Base-by-base conservation (phyloP, 1,140 invertebrate genomes). In the Linepithema humile region DNA sequence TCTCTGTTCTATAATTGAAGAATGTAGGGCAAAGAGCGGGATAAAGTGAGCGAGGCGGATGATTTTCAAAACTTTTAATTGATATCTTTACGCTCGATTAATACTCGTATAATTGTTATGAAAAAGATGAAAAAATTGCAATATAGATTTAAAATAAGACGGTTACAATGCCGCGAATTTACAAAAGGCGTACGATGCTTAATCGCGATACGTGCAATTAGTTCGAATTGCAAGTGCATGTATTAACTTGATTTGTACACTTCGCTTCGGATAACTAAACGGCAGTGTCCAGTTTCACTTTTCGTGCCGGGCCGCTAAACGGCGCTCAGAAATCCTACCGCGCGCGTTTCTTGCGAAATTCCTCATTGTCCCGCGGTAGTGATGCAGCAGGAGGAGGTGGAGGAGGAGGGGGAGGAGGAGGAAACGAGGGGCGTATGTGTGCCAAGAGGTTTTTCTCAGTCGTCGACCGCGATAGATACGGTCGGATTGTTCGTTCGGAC, bases 221-320 rank as follows among this genome's bases (percentile, higher is more conserved):
- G n/a, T n/a, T n/a, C n/a, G n/a, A n/a, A n/a, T n/a, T n/a, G n/a
- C n/a, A n/a, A n/a, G n/a, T n/a, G 17, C 15, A 15, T 12, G 9
- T n/a, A 67, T 17, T 67, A 78, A 40, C 40, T 26, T 55, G 4
- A 20, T 65, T 55, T 29, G 35, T 78, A 6, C 23, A 38, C 45
- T 53, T 55, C n/a, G 12, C 15, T 32, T 40, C 5, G 20, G 32
- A 43, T 29, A 88, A 83, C 73, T 43, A 12, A 72, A 59, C 12
- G 48, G n/a, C 15, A 12, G 38, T 38, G 86, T 83, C 65, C 86
- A 87, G 89, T 91, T 91, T 91, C 90, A 91, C 90, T 91, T 91
- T 91, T 91, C 87, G 84, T 89, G 83, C 43, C 82, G 77, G 67
- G 82, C 72, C 70, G 88, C 83, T 91, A 90, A 91, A 88, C 82